phyloP scores from a whole-genome alignment of 2,113 vertebrate species.

The Ammospiza nelsoni region DNA sequence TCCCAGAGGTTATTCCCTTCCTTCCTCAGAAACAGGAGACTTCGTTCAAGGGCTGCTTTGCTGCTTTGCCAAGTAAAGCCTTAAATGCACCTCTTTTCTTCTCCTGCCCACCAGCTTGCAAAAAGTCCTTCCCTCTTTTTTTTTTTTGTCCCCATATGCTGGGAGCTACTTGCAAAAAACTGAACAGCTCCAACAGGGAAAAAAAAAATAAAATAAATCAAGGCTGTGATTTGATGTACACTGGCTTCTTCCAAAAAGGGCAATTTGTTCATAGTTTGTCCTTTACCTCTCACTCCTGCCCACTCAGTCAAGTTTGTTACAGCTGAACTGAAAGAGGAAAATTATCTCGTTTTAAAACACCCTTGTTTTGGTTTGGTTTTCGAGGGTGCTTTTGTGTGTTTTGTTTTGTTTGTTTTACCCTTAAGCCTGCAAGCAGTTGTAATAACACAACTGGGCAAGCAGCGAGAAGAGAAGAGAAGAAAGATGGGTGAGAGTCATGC shows the following conservation, averaged over 20 bases:
- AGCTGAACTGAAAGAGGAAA: neutral
- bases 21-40: neutral
- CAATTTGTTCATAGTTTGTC: neutral
- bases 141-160: neutral
- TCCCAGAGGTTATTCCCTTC: neutral
- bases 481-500: neutral
- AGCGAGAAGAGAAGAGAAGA: neutral
- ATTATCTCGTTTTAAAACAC: neutral
- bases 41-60: neutral
- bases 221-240: neutral
- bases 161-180: neutral
- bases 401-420: neutral
- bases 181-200: neutral
- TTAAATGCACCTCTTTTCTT: conserved; percentile 2
- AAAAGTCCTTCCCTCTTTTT: neutral
- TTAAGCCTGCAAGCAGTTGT: neutral
- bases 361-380: neutral
- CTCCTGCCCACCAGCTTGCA: neutral
- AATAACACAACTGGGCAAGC: neutral
- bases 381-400: neutral
- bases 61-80: neutral
- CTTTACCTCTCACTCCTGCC: conserved; percentile 20
- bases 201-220: neutral
- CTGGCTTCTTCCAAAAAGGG: neutral
- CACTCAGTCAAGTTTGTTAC: neutral